Conservation (phyloP, 30 jellyfish, hydroid and myxozoan species). For the Catostylus mosaicus region DNA sequence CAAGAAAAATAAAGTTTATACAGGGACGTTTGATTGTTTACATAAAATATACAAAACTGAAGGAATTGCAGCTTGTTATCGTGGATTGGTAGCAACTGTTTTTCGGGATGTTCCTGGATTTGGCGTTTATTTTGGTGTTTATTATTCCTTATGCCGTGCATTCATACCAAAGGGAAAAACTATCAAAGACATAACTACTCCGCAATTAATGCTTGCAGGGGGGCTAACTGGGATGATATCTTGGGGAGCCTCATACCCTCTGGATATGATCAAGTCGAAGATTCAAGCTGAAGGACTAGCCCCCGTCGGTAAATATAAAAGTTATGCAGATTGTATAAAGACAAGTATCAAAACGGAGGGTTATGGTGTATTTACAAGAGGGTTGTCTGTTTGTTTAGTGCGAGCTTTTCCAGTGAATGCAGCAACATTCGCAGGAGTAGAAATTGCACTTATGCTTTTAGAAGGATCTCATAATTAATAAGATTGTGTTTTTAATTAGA, state of each 20-base stretch:
- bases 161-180: slow-evolving; percentile 39
- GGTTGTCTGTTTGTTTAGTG: slow-evolving; percentile 74
- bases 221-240: slow-evolving; percentile 87
- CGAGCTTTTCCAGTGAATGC: slow-evolving; percentile 98
- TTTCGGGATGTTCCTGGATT: slow-evolving; percentile 90
- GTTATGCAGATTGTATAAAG: slow-evolving; percentile 64
- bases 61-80: slow-evolving; percentile 78
- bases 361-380: slow-evolving; percentile 69
- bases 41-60: slow-evolving; percentile 57
- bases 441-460: slow-evolving; percentile 33
- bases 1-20: slow-evolving; percentile 12
- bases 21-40: slow-evolving; percentile 76
- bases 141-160: slow-evolving; percentile 49
- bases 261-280: slow-evolving; percentile 85
- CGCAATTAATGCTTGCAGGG: slow-evolving; percentile 79
- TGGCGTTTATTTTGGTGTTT: slow-evolving; percentile 76
- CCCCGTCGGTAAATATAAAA: slow-evolving; percentile 64
- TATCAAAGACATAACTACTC: slow-evolving; percentile 23
- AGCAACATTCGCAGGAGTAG: slow-evolving; percentile 86
- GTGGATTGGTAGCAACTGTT: slow-evolving; percentile 74
- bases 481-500: background rate
- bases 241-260: slow-evolving; percentile 84
- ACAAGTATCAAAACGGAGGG: slow-evolving; percentile 67
- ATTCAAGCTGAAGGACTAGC: slow-evolving; percentile 89
- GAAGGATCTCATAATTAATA: background rate